Conservation (phyloP, 2,113 vertebrate genomes). For the Gymnobelideus leadbeateri region DNA sequence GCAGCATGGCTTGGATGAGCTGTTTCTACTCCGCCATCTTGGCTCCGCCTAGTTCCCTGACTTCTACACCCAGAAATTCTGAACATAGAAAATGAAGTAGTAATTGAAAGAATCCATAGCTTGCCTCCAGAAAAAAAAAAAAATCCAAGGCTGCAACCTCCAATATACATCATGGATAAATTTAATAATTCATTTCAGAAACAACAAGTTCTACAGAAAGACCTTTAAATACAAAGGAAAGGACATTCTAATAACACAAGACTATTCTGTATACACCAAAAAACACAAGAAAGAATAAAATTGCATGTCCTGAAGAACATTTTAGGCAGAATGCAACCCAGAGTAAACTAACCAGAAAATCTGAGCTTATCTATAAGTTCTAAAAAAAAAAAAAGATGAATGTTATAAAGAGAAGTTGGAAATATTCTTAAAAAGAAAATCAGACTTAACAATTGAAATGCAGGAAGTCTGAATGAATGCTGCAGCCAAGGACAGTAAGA, state of each 20-base stretch:
- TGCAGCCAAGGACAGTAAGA: neutral
- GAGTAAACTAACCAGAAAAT: neutral
- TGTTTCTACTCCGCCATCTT: too few relatives aligned
- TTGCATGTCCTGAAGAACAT: neutral
- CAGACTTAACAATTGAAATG: neutral
- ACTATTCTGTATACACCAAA: neutral
- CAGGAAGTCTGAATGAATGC: neutral
- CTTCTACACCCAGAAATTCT: neutral
- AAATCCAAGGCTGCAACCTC: neutral
- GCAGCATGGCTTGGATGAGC: too few relatives aligned
- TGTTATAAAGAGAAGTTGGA: neutral
- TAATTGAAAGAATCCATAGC: neutral
- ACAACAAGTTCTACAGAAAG: neutral
- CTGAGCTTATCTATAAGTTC: neutral
- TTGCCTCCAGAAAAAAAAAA: neutral
- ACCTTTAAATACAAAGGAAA: neutral
- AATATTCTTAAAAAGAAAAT: neutral
- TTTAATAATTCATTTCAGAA: neutral
- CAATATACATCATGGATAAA: neutral
- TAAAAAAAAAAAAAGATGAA: neutral
- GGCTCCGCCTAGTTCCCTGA: too few relatives aligned
- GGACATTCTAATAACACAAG: neutral
- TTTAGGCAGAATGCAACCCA: neutral
- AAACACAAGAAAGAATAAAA: neutral
- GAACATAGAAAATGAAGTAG: neutral